Evolutionary conservation across 2,888 invertebrate species (phyloP), one percentile per base, ranked within the genome.

Genomic region (Gryllus longicercus): DNA sequence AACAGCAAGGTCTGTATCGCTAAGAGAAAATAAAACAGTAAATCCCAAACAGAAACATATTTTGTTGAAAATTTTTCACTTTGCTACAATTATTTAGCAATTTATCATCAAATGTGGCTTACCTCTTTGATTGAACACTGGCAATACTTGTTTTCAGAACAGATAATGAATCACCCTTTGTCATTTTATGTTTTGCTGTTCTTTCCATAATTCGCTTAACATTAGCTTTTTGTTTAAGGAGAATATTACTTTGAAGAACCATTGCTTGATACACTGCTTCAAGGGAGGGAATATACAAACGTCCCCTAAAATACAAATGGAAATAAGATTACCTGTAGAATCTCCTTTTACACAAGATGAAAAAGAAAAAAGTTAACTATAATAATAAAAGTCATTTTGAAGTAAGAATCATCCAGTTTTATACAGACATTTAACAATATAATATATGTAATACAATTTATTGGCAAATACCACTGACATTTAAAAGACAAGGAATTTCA

Each of bases 181-280:
- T 63, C 14, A n/a, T 14, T 63, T 63, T 63, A 63, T 63, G 63
- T n/a, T 63, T 63, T 14, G 63, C 63, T n/a, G 63, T 63, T 63
- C 63, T 63, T n/a, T 63, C 16, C 76, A 76, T 14, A 38, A 76
- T 49, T 14, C 38, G 21, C 38, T 38, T 21, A 18, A 16, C n/a
- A n/a, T 11, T n/a, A 8, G 50, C 79, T 4, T 78, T 77, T 85
- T 92, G 93, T 80, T 89, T 90, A 82, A 87, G 88, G 49, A 92
- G 88, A 81, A 93, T 91, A 83, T 93, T 93, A 83, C 92, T 92
- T 82, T 95, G 93, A 81, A 91, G 91, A 50, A 93, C 92, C 84
- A 96, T 88, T 0, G 94, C 93, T 84, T 95, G 94, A 87, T 95
- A 96, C 12, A 95, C 91, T 51, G 92, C 91, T 84, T 95, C 95